A percentile compares a stretch with the other conserved stretches of the same genome.
These are phyloP conservation scores for Mustela nigripes DNA, from an alignment of 2,113 vertebrate genomes.

Conservation along the genomic window DNA sequence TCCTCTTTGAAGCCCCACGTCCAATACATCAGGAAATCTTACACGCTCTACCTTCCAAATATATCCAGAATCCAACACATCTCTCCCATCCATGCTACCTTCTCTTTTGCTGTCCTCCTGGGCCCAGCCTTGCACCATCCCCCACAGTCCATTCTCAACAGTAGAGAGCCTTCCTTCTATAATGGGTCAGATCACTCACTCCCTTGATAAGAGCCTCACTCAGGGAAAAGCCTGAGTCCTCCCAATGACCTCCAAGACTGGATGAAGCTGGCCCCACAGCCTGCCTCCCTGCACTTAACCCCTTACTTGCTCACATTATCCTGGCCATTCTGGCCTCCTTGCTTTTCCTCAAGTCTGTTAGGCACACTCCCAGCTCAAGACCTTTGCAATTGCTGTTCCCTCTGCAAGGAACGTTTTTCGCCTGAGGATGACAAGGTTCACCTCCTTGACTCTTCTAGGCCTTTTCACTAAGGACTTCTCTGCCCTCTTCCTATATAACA, in stretches of 20 bases:
- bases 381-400: neutral
- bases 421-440: neutral
- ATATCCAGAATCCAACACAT: neutral
- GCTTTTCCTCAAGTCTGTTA: neutral
- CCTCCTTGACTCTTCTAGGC: neutral
- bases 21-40: neutral
- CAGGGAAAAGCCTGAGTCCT: neutral
- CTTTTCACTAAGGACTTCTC: neutral
- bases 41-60: neutral
- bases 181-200: neutral
- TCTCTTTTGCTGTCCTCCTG: neutral
- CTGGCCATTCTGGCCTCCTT: neutral
- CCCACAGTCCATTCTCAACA: neutral
- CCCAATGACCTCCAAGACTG: neutral
- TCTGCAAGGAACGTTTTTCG: neutral
- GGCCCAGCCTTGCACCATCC: no score
- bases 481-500: neutral
- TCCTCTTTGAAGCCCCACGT: neutral
- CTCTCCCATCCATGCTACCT: neutral
- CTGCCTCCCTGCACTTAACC: neutral
- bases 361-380: neutral
- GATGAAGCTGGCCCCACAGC: accelerated
- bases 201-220: neutral
- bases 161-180: neutral
- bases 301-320: neutral